phyloP scores from a whole-genome alignment of 1,140 invertebrate species.

The Gonioctena quinquepunctata region DNA sequence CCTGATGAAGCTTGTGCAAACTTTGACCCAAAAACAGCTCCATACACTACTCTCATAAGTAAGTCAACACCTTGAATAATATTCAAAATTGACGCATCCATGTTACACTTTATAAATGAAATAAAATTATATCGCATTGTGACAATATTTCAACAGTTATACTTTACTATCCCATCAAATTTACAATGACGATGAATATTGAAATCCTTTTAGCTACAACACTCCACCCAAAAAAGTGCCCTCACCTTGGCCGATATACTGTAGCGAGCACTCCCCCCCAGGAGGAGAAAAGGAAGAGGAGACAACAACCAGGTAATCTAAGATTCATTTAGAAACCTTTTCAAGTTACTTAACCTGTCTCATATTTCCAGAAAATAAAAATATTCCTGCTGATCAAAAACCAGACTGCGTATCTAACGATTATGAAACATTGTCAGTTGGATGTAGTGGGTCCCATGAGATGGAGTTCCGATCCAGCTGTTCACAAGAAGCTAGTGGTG shows the following conservation, averaged over 20 bases:
- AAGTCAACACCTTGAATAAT: too few species aligned
- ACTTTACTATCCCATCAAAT: too few species aligned
- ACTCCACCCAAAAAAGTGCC: constrained; percentile 67
- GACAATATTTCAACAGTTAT: too few species aligned
- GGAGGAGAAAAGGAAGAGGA: constrained; percentile 39
- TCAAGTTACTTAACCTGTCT: not conserved
- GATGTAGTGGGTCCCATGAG: constrained; percentile 65
- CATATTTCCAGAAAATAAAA: constrained; percentile 31
- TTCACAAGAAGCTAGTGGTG: constrained; percentile 43
- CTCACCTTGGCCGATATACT: constrained; percentile 69
- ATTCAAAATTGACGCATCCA: too few species aligned
- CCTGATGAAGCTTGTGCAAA: constrained; percentile 65
- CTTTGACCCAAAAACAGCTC: constrained; percentile 67
- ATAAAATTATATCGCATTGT: too few species aligned
- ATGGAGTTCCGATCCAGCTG: constrained; percentile 73
- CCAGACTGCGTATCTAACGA: constrained; percentile 55
- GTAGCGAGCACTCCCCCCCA: constrained; percentile 59
- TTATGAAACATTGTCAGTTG: constrained; percentile 66
- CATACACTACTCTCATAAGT: constrained; percentile 85
- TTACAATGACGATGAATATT: too few species aligned
- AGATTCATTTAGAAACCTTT: not conserved
- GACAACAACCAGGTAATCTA: constrained; percentile 46
- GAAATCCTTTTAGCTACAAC: constrained; percentile 68
- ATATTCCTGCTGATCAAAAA: constrained; percentile 21
- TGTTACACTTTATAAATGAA: too few species aligned